Percentiles rank a stretch among this genome's conserved stretches.
Conservation (phyloP, 64 coral and sea anemone species). For the Anthopleura sola region DNA sequence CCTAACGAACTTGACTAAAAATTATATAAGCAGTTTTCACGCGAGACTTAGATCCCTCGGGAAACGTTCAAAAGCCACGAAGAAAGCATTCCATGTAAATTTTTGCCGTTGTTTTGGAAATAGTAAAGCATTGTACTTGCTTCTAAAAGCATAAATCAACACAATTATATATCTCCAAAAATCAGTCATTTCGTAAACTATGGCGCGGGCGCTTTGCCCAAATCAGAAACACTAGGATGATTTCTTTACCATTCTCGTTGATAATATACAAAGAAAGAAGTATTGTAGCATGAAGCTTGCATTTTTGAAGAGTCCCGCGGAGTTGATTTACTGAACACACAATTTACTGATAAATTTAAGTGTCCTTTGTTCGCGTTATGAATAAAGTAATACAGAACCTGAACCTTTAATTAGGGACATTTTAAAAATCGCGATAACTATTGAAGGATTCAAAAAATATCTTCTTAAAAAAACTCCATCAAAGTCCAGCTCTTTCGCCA, state of each 20-base stretch:
- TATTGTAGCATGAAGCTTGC: neutral
- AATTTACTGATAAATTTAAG: conserved; percentile 16
- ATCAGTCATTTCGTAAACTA: neutral
- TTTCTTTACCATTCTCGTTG: neutral
- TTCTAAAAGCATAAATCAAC: neutral
- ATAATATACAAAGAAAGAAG: neutral
- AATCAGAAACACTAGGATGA: neutral
- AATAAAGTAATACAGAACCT: neutral
- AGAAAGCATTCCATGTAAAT: conserved; percentile 9
- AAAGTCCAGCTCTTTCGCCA: neutral
- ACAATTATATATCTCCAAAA: neutral
- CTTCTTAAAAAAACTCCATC: neutral
- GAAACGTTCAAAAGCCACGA: neutral
- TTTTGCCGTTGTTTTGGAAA: neutral
- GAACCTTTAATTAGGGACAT: neutral
- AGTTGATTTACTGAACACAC: conserved; percentile 2
- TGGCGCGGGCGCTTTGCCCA: neutral
- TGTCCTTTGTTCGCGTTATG: conserved; percentile 7
- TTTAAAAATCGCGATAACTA: neutral
- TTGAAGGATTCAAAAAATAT: neutral
- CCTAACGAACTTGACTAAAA: neutral
- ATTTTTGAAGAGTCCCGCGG: neutral
- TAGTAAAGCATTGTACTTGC: neutral
- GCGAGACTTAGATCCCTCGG: neutral
- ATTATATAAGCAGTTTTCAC: conserved; percentile 18